These are phyloP conservation scores for Panthera tigris DNA, from an alignment of 2,113 vertebrate genomes.

Conservation along the genomic window DNA sequence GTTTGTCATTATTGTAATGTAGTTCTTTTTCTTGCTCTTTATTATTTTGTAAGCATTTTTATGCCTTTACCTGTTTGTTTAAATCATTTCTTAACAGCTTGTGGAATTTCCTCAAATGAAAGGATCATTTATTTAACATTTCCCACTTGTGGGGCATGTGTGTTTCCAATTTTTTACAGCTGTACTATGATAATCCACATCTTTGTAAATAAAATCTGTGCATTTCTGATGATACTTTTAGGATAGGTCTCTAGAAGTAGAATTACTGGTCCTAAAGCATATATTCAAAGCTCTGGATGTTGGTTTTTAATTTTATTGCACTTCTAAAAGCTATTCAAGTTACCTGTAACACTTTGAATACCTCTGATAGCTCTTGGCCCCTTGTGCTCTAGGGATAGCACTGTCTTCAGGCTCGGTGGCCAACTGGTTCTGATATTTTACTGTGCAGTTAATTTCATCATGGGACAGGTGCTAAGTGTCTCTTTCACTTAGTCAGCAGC, in stretches of 20 bases:
- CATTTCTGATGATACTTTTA: slow-evolving; percentile 35
- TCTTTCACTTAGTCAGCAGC: slow-evolving; percentile 62
- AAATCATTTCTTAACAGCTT: slow-evolving; percentile 26
- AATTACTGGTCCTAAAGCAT: slow-evolving; percentile 20
- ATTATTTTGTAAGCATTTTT: slow-evolving; percentile 34
- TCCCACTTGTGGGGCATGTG: not conserved
- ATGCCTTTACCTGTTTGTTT: slow-evolving; percentile 13
- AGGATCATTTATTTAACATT: slow-evolving; percentile 24
- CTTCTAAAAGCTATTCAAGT: not conserved
- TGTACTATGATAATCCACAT: not conserved
- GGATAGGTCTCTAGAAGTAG: slow-evolving; percentile 12
- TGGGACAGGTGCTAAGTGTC: slow-evolving; percentile 49
- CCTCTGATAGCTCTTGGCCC: not conserved
- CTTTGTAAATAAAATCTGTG: slow-evolving; percentile 17
- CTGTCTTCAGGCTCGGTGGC: slow-evolving; percentile 11
- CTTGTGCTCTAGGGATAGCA: not conserved
- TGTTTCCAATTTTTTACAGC: slow-evolving; percentile 25
- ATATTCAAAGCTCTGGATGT: not conserved
- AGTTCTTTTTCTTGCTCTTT: not conserved
- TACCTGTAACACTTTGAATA: not conserved
- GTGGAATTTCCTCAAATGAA: not conserved
- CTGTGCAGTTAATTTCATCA: slow-evolving; percentile 65
- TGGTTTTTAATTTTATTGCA: slow-evolving; percentile 54
- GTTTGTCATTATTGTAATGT: not conserved
- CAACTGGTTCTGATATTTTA: slow-evolving; percentile 62